Base-by-base conservation (phyloP, 2,888 invertebrate genomes). In the Pachymerium ferrugineum region DNA sequence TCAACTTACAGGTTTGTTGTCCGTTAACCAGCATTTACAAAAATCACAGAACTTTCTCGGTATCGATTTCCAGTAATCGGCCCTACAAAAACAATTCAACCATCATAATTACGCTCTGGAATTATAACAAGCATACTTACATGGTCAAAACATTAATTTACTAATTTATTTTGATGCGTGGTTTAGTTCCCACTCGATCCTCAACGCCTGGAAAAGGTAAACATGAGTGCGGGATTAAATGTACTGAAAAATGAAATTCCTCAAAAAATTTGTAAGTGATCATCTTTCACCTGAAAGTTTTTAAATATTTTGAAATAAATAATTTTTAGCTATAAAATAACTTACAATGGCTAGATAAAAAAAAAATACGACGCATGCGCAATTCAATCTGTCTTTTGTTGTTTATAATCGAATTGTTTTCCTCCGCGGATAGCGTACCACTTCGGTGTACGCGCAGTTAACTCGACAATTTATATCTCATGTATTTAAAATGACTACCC, bases 11-110 rank as follows among this genome's bases (percentile, higher is more conserved):
- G 95, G 92, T 87, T 94, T 95, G 82, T 98, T 98, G 83, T 97
- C 97, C 73, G 96, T 93, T 79, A 96, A 92, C 97, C 97, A 98
- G 81, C 97, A 97, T 84, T 97, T 97, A 85, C 98, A 98, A 83
- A 95, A 94, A 78, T 97, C 96, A 81, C 98, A 98, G 83, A 90
- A 97, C 83, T 97, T 97, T 76, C 93, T 89, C 0, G 93, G 93
- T 80, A 94, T 92, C 28, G 97, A 97, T 83, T 95, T 94, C 98
- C 98, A 98, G 82, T 92, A 95, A 78, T 95, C 94, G 1, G 94
- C 90, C 95, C 94, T 96, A 82, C 70, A 86, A 86, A 76, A 73
- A 76, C 77, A 75, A n/a, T n/a, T 6, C 22, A 62, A 30, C 33
- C 16, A 14, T n/a, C 12, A 38, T 38, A 38, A 4, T 8, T n/a